phyloP scores from a whole-genome alignment of 2,888 invertebrate species.

The Macropis europaea region DNA sequence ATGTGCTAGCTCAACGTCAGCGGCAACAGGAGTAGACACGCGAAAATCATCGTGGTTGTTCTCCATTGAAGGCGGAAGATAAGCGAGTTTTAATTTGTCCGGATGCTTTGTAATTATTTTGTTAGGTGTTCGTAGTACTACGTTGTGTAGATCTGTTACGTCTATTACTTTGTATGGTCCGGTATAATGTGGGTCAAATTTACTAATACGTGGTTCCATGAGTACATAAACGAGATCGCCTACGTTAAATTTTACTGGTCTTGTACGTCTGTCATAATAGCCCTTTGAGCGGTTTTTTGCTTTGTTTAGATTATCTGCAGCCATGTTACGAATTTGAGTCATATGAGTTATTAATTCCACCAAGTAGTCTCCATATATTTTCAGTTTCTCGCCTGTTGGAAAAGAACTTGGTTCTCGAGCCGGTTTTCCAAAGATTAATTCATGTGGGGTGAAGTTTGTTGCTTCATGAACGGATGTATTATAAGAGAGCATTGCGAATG shows the following conservation, averaged over 20 bases:
- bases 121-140: not conserved
- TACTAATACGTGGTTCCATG: no score
- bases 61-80: not conserved
- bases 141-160: not conserved
- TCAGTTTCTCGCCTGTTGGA: no score
- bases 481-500: conserved; percentile 5
- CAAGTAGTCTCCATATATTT: no score
- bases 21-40: not conserved
- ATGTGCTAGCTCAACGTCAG: no score
- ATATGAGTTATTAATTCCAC: no score
- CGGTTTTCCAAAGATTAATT: not conserved
- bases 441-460: not conserved
- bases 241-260: not conserved
- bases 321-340: no score
- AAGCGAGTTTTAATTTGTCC: not conserved
- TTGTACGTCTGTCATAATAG: not conserved
- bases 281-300: no score
- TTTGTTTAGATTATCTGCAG: no score
- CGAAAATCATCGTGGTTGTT: not conserved
- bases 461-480: conserved; percentile 2
- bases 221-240: no score
- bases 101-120: not conserved
- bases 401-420: not conserved
- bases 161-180: not conserved
- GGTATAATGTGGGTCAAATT: not conserved